Base-by-base conservation (phyloP, 2,888 invertebrate species). In the Synergus itoensis region DNA sequence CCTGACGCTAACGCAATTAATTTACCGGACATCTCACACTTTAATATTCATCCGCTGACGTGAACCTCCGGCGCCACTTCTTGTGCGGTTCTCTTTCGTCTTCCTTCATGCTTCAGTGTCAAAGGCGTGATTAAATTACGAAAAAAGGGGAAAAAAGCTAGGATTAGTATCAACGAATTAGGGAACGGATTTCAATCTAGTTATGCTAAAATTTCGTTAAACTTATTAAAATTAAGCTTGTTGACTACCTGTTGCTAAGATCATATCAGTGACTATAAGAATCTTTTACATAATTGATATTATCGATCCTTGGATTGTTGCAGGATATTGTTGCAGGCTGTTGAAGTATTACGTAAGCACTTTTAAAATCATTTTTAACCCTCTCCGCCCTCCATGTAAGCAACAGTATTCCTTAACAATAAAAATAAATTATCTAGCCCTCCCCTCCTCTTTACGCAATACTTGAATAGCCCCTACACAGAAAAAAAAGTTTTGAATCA, bases 1-100 rank as follows among this genome's bases (percentile, higher is more conserved):
- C 84, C 84, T 86, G 88, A 88, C 89, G 86, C 88, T 88, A 88
- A 89, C 86, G 88, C 88, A 88, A 90, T 90, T 89, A 88, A 89
- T 90, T 89, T 88, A 86, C 86, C 86, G 85, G 86, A 84, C 88
- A 88, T 86, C 88, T 89, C 87, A 88, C 87, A 88, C 88, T 90
- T 90, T 90, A 90, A 90, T 89, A 90, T 89, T 89, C 88, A 89
- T 89, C 88, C 87, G 85, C 84, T 77, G 79, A 80, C 83, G 82
- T 80, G 83, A 77, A 79, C 78, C 78, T 78, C 78, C 79, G 64
- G 79, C 67, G 63, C 79, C 83, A 78, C 79, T 84, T 83, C 84
- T 85, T 85, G 83, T 82, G 81, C 79, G 78, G 79, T 81, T 81
- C 80, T 45, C 80, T 81, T 76, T 73, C 77, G 76, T 80, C 81